Percentiles rank a stretch among this genome's conserved stretches.
Evolutionary conservation across 2,888 invertebrate species (phyloP).

Genomic region (Drosophila birchii): DNA sequence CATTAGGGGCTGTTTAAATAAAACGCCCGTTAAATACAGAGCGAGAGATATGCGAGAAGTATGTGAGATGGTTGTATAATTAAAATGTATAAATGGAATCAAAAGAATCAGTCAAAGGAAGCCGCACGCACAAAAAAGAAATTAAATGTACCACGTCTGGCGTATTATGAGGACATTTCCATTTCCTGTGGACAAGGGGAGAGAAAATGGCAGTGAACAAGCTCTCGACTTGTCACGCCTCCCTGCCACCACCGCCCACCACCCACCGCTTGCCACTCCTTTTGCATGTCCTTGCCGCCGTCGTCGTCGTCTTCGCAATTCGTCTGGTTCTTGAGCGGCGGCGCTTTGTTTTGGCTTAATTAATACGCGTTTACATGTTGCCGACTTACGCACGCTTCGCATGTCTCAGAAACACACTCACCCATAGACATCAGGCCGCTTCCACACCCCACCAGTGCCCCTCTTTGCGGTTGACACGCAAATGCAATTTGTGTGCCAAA

Average conservation of each 20-base stretch:
- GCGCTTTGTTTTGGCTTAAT: slow-evolving; percentile 66
- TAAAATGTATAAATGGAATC: slow-evolving; percentile 39
- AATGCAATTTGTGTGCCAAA: slow-evolving; percentile 71
- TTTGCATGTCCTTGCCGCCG: slow-evolving; percentile 36
- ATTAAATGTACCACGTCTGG: slow-evolving; percentile 65
- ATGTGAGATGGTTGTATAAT: slow-evolving; percentile 25
- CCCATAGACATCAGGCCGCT: slow-evolving; percentile 11
- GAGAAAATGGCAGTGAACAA: slow-evolving; percentile 27
- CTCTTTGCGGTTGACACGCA: slow-evolving; percentile 61
- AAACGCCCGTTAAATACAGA: slow-evolving; percentile 15
- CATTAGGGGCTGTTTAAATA: slow-evolving; percentile 38
- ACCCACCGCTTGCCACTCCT: slow-evolving; percentile 31
- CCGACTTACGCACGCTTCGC: slow-evolving; percentile 60
- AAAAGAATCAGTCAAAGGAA: slow-evolving; percentile 44
- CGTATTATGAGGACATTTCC: slow-evolving; percentile 62
- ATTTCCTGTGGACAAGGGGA: slow-evolving; percentile 37
- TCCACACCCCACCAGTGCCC: slow-evolving; percentile 12
- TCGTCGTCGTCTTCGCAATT: slow-evolving; percentile 17
- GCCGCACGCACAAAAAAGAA: slow-evolving; percentile 31
- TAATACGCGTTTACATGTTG: slow-evolving; percentile 72
- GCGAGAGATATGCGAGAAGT: slow-evolving; percentile 21
- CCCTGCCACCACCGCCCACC: slow-evolving; percentile 4
- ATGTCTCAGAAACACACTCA: slow-evolving; percentile 34
- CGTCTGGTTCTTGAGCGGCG: slow-evolving; percentile 34
- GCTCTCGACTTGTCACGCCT: slow-evolving; percentile 27